Conservation (phyloP, 2,888 invertebrate genomes). For the Crossocerus cetratus region DNA sequence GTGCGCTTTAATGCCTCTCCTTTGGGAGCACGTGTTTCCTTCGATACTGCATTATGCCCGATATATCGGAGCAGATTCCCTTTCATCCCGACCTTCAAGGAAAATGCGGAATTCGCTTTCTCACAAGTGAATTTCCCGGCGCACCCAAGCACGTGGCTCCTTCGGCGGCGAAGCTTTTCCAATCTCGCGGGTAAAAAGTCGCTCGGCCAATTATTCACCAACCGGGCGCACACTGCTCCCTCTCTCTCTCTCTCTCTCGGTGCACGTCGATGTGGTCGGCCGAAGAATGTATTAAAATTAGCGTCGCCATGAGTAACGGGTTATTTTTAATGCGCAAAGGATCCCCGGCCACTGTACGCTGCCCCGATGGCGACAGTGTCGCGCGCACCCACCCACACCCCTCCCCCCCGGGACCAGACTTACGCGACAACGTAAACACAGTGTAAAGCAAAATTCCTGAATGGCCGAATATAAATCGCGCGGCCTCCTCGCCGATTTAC, state of each 20-base stretch:
- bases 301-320: too few relatives aligned
- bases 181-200: too few relatives aligned
- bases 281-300: too few relatives aligned
- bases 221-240: too few relatives aligned
- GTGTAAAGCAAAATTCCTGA: not conserved
- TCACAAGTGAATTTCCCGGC: not conserved
- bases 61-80: constrained; percentile 4
- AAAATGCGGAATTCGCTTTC: not conserved
- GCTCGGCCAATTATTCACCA: too few relatives aligned
- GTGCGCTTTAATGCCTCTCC: constrained; percentile 30
- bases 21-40: constrained; percentile 6
- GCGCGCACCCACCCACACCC: too few relatives aligned
- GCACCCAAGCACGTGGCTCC: not conserved
- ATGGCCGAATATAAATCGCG: not conserved
- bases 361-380: too few relatives aligned
- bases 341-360: too few relatives aligned
- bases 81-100: not conserved
- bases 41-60: constrained; percentile 2
- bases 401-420: not conserved
- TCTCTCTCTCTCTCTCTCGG: too few relatives aligned
- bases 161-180: not conserved
- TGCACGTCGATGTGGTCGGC: not conserved
- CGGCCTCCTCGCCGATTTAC: not conserved
- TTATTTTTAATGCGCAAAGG: too few relatives aligned
- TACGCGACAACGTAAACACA: not conserved